Evolutionary conservation across 2,797 vertebrate genomes (phyloP), one percentile per base, ranked within the genome.

Genomic region (Sebastes iracundus): DNA sequence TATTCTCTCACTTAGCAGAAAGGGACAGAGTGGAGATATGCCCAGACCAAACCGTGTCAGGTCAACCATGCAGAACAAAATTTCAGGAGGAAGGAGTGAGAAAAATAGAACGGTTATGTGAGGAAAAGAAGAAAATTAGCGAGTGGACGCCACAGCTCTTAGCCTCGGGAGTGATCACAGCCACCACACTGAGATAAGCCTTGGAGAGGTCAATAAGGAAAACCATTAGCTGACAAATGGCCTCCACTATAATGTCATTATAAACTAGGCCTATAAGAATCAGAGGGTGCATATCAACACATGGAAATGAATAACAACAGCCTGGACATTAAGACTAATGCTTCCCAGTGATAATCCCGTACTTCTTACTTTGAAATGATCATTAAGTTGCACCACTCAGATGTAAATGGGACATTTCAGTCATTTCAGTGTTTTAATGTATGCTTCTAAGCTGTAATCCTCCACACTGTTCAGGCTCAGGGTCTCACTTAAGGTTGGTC

Each of bases 171-270:
- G 73, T 71, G 85, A 90, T 93, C 85, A 88, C 77, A 88, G 88
- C 78, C 77, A 74, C 74, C 49, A 79, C 64, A 65, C 72, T 53
- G 83, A 87, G 84, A 92, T 92, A 91, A 89, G 89, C 80, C 78
- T 73, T 7, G 4, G 60, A 84, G 91, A 90, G 90, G 90, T 93
- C 90, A 91, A 90, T 91, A 79, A 90, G 77, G 74, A 85, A 85
- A 83, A 79, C 85, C 86, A 93, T 90, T 93, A 92, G 84, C 80
- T 86, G 84, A 92, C 77, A 91, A 93, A 93, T 88, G 85, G 79
- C 77, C 66, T 33, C 65, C 60, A 33, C 81, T 71, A 28, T 82
- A 90, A 90, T 73, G 84, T 72, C 82, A 90, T 91, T 89, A 84
- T 63, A 86, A 80, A 77, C 69, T 23, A 22, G 49, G 71, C 64